A percentile compares a stretch with the other conserved stretches of the same genome.
These are phyloP conservation scores for Apistogramma diplotaenia DNA, from an alignment of 2,113 vertebrate genomes.

Conservation along the genomic window DNA sequence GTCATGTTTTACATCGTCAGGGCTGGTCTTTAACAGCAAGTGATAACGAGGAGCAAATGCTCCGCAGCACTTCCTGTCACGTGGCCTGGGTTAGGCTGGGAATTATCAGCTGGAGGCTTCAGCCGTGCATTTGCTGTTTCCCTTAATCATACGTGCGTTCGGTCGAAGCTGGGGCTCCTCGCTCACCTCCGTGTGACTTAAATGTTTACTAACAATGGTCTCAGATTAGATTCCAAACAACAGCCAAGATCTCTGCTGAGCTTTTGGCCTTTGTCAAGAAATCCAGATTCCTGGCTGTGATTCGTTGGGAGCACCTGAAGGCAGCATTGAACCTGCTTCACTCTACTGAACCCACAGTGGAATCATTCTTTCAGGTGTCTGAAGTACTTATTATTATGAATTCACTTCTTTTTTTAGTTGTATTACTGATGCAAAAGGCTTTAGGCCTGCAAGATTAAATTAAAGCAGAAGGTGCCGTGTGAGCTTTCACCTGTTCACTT, in stretches of 20 bases:
- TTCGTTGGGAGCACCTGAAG: neutral
- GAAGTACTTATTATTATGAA: neutral
- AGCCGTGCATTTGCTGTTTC: neutral
- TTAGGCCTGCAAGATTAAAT: neutral
- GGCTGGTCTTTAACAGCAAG: neutral
- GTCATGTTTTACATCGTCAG: conserved; percentile 14
- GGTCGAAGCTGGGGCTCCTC: neutral
- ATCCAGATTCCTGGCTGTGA: neutral
- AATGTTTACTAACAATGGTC: neutral
- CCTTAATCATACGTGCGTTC: neutral
- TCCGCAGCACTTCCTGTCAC: conserved; percentile 3
- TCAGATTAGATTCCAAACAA: neutral
- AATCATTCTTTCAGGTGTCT: neutral
- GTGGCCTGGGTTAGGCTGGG: neutral
- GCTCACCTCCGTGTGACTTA: neutral
- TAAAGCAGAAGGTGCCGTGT: neutral
- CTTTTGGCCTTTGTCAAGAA: neutral
- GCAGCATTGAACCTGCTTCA: neutral
- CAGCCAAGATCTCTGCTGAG: neutral
- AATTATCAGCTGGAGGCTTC: neutral
- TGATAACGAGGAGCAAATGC: conserved; percentile 16
- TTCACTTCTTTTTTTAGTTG: neutral
- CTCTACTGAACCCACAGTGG: neutral
- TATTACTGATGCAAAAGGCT: neutral
- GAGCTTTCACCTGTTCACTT: neutral